Base-by-base conservation (phyloP, 2,888 invertebrate species). In the Ptycholaimellus sp. region DNA sequence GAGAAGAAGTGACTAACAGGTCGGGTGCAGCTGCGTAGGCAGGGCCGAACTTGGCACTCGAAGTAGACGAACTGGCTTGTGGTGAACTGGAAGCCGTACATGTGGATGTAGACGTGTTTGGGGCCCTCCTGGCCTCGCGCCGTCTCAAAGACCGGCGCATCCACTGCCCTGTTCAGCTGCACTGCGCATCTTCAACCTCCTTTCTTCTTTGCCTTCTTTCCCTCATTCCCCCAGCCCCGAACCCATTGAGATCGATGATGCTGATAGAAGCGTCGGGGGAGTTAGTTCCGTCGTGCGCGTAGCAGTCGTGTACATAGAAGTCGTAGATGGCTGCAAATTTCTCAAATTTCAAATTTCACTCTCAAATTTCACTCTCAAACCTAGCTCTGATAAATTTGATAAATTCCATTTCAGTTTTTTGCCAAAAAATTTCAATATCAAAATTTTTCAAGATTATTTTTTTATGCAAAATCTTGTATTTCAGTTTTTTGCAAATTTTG, bases 61-160 rank as follows among this genome's bases (percentile, higher is more conserved):
- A 42, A 42, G 33, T 40, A 41, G 19, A 42, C 42, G 16, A 42
- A 23, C 27, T 42, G 42, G 6, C 36, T 33, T 2, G 42, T 42
- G 17, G 42, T 42, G 34, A 42, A 42, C 36, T 42, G 42, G 30
- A 42, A 42, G 7, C 42, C 42, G 38, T 42, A 42, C 42, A 42
- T 42, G 37, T 42, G 42, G 9, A 40, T 38, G 34, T 42, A 42
- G 17, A 42, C 42, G 31, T 42, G 42, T 20, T 42, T 42, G 13
- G 42, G 37, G 18, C 40, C 40, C 14, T 32, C 35, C 14, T 35
- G 18, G 13, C 21, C 30, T 2, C 40, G 38, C 2, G 27, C 16
- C 30, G 42, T 40, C 6, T 21, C 23, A 30, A 40, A 42, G 17
- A 30, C 40, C 2, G 42, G 42, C 30, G 33, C 30, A 23, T 42